Conservation (phyloP, 2,797 vertebrate genomes). For the Silurus lanzhouensis region DNA sequence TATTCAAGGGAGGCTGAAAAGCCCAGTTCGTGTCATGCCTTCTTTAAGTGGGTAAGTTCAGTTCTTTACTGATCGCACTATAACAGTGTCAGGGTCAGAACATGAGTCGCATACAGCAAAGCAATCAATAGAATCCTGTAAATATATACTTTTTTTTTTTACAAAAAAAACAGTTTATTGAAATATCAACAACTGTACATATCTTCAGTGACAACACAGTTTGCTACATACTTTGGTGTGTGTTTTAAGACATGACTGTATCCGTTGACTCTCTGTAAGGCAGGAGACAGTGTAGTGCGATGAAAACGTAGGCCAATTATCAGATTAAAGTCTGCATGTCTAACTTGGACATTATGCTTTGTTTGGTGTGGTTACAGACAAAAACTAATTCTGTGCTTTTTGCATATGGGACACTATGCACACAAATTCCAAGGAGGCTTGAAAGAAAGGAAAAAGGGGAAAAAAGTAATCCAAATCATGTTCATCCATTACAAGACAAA, state of each 20-base stretch:
- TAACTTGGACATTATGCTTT: conserved; percentile 33
- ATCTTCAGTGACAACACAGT: conserved; percentile 75
- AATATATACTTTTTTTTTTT: conserved; percentile 60
- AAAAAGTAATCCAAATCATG: conserved; percentile 36
- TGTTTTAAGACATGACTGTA: conserved; percentile 66
- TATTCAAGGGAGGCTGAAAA: conserved; percentile 67
- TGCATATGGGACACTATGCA: conserved; percentile 49
- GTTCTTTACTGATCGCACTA: conserved; percentile 37
- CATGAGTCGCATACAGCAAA: conserved; percentile 13
- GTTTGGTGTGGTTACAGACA: conserved; percentile 40
- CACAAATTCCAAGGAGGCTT: conserved; percentile 38
- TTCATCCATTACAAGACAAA: conserved; percentile 52
- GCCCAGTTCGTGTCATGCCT: conserved; percentile 70
- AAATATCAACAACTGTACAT: conserved; percentile 87
- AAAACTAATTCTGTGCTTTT: conserved; percentile 48
- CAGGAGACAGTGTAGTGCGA: conserved; percentile 43
- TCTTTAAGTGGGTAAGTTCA: conserved; percentile 64
- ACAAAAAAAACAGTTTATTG: conserved; percentile 80
- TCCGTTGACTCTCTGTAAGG: conserved; percentile 45
- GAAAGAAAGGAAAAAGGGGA: conserved; percentile 9
- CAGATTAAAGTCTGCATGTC: conserved; percentile 25
- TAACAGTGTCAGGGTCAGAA: conserved; percentile 2
- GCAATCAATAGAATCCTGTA: neutral
- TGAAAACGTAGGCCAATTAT: conserved; percentile 35
- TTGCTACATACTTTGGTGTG: conserved; percentile 81